These are phyloP conservation scores for Noctua fimbriata DNA, from an alignment of 2,888 invertebrate genomes.

Conservation along the genomic window DNA sequence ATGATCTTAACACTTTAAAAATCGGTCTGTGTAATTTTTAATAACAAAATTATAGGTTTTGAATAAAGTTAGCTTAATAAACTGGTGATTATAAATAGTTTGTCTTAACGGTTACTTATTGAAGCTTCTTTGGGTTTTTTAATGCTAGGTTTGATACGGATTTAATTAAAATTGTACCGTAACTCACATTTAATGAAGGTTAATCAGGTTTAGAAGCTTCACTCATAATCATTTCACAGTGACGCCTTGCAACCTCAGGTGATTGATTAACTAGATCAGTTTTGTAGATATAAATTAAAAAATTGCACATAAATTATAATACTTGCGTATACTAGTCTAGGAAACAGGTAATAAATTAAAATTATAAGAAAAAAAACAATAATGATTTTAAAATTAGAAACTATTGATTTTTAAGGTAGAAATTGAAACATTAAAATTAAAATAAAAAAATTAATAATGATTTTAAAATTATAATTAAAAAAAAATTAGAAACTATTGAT, in stretches of 20 bases:
- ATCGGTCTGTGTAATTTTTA: conserved; percentile 74
- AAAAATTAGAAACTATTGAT: background rate
- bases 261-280: conserved; percentile 32
- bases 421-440: no score
- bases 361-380: background rate
- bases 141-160: conserved; percentile 53
- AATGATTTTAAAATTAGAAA: background rate
- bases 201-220: conserved; percentile 41
- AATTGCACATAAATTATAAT: background rate
- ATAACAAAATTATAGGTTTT: conserved; percentile 76
- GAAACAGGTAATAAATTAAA: background rate
- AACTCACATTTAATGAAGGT: conserved; percentile 43
- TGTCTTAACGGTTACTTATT: conserved; percentile 39
- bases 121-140: conserved; percentile 42
- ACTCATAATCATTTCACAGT: conserved; percentile 41
- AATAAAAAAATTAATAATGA: background rate
- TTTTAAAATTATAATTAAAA: background rate
- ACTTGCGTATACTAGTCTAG: background rate
- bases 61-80: conserved; percentile 57
- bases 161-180: conserved; percentile 60
- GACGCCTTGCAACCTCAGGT: conserved; percentile 32
- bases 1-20: conserved; percentile 76
- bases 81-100: conserved; percentile 58
- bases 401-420: background rate
- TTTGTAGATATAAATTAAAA: conserved; percentile 5